Evolutionary conservation across 2,113 vertebrate genomes (phyloP), one percentile per base, ranked within the genome.

Genomic region (Platanista minor): DNA sequence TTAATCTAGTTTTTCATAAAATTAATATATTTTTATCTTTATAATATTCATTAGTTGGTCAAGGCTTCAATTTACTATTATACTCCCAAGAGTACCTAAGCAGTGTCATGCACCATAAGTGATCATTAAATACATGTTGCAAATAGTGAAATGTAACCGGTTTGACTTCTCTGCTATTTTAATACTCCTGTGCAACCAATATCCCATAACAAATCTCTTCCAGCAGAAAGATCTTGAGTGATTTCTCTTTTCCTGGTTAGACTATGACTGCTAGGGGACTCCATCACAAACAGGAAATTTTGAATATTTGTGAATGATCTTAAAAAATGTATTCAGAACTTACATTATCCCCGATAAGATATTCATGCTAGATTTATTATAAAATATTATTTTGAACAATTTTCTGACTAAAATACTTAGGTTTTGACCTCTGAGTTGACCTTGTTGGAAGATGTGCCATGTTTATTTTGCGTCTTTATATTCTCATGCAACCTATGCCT

Each of bases 1-100:
- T 88, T 86, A 46, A 54, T 66, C n/a, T n/a, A n/a, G 21, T 69
- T 91, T 95, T 91, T 66, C 36, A 64, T 89, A 57, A 57, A 94
- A 75, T 43, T 81, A 54, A 6, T 75, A 36, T 90, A 77, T 61
- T 82, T 94, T 86, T 67, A 49, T 80, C 23, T 88, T 18, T 88
- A 27, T 80, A 90, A 33, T 64, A 86, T 82, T 36, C 81, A 62
- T 39, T 86, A 67, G 7, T 9, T 75, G 64, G 8, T 39, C 36
- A 91, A 59, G 14, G 0, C 12, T 96, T 88, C 17, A 80, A 33
- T 27, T 93, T 87, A 33, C 5, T 75, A 11, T 83, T 95, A 2
- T 69, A 80, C 87, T 93, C 20, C 20, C 25, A 66, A 87, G 39
- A 64, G 31, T 39, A n/a, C 13, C 1, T 66, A 57, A 59, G 31